Evolutionary conservation across 2,797 vertebrate genomes (phyloP).

Genomic region (Simalia tracyae): DNA sequence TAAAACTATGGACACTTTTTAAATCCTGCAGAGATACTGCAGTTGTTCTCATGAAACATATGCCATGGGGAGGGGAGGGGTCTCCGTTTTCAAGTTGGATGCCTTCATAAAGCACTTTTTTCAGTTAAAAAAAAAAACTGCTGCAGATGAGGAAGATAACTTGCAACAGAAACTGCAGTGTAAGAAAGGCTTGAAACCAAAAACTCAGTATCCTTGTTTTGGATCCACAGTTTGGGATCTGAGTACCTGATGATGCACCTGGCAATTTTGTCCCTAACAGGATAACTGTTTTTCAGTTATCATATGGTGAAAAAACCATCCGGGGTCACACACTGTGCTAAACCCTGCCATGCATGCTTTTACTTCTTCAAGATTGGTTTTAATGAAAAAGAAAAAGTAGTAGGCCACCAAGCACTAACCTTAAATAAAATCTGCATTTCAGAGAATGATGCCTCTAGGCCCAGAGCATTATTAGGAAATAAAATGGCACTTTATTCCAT

Average conservation of each 20-base stretch:
- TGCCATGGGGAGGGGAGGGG: accelerated
- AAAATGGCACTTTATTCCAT: neutral
- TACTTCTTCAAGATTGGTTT: neutral
- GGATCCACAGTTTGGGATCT: neutral
- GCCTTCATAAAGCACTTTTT: neutral
- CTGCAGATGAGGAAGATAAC: neutral
- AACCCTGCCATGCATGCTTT: neutral
- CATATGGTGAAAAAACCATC: neutral
- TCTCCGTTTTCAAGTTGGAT: neutral
- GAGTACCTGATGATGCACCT: neutral
- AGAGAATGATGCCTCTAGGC: neutral
- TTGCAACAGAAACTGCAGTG: neutral
- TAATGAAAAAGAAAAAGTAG: neutral
- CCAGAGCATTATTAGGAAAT: neutral
- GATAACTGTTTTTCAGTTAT: neutral
- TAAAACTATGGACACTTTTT: neutral
- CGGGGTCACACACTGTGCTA: neutral
- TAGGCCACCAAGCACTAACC: neutral
- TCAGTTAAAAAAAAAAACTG: neutral
- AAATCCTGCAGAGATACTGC: neutral
- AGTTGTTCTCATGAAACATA: neutral
- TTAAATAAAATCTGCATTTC: neutral
- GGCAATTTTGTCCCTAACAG: neutral
- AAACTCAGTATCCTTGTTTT: neutral
- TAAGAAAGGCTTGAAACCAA: neutral